Base-by-base conservation (phyloP, 2,113 vertebrate species). In the Psittacula cyanocephala region DNA sequence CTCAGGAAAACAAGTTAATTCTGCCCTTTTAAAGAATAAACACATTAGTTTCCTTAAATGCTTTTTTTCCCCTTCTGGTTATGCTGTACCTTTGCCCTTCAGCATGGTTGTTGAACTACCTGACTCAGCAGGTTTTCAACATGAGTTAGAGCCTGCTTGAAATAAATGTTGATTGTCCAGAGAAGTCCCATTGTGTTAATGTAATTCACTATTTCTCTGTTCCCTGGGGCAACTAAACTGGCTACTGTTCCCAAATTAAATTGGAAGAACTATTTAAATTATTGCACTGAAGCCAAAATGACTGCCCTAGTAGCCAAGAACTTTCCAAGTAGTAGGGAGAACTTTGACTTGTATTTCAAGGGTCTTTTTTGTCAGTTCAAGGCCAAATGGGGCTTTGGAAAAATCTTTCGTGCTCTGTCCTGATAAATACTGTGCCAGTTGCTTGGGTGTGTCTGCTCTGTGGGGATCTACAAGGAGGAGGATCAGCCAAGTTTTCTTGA, bases 111-210 rank as follows among this genome's bases (percentile, higher is more conserved):
- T 88, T 95, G 93, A 94, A 92, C 68, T 91, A 52, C 85, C 92
- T 95, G 90, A 95, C 88, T 93, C 90, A 91, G 91, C 91, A 91
- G 95, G 81, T 94, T 96, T 87, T 94, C 89, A 86, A 33, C 87
- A 77, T 93, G 80, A 97, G 86, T 88, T 96, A 91, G 90, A 88
- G 90, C 85, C 88, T 76, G 64, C 72, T 71, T 88, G 91, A 96
- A 95, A 90, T 90, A 95, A 95, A 90, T 83, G 91, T 88, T 94
- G 82, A 88, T 95, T 93, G 90, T 91, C 89, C 86, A 65, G 64
- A 95, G 89, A 88, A 96, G 95, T 96, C 86, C 71, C 71, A 90
- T 90, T 94, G 91, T 81, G 86, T 93, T 95, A 89, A 84, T 92
- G 76, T 93, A 93, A 91, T 94, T 95, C 92, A 81, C 90, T 94